Percentiles rank a stretch among this genome's conserved stretches.
Conservation (phyloP, 2,797 vertebrate genomes). For the Carcharodon carcharias region DNA sequence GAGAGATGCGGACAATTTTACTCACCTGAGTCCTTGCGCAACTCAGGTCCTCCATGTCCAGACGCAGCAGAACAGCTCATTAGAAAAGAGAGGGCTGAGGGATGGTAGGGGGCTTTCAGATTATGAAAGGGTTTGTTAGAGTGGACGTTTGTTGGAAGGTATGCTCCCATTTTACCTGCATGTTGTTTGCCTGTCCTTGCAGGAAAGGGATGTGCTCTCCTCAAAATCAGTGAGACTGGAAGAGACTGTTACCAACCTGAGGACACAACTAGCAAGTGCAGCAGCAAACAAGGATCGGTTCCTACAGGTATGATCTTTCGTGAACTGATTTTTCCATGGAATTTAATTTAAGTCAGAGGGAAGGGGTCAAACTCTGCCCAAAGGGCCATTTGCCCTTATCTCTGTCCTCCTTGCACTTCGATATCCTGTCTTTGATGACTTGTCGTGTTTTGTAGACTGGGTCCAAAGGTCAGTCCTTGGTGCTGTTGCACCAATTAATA, state of each 20-base stretch:
- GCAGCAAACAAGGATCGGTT: conserved; percentile 52
- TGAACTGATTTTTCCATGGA: too few species aligned
- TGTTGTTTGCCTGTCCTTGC: neutral
- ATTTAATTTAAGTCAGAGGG: neutral
- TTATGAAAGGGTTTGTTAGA: neutral
- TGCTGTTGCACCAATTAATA: neutral
- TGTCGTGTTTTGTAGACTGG: neutral
- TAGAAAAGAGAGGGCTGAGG: too few species aligned
- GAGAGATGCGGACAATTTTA: neutral
- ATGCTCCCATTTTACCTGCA: neutral
- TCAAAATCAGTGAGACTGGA: conserved; percentile 57
- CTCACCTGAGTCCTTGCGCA: neutral
- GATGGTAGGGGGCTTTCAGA: neutral
- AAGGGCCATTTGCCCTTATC: neutral
- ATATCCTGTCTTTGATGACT: neutral
- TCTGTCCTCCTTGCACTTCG: too few species aligned
- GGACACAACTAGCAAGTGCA: conserved; percentile 47
- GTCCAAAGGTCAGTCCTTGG: neutral
- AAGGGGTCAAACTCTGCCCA: neutral
- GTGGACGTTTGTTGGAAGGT: neutral
- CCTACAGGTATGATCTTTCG: conserved; percentile 51
- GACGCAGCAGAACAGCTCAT: neutral
- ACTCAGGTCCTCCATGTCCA: neutral
- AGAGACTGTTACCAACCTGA: conserved; percentile 55
- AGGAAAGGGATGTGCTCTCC: conserved; percentile 63